Evolutionary conservation across 1,140 invertebrate species (phyloP).

Genomic region (Drosophila saltans): DNA sequence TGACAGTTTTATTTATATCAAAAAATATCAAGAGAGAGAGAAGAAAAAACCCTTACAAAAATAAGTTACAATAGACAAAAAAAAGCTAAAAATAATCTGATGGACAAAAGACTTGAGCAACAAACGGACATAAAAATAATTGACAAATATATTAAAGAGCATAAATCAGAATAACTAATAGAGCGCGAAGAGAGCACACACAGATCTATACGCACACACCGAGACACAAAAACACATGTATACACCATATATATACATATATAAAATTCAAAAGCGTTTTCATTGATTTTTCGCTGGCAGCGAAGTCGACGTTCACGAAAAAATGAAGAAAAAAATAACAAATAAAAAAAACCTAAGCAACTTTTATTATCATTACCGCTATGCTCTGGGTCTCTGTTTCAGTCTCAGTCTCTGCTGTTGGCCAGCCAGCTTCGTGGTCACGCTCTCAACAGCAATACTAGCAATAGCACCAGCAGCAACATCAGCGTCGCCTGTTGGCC

Average conservation of each 20-base stretch:
- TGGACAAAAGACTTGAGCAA: conserved; percentile 65
- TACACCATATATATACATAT: conserved; percentile 15
- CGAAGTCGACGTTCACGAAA: conserved; percentile 31
- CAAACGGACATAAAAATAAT: conserved; percentile 72
- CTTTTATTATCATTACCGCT: conserved; percentile 81
- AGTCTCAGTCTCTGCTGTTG: conserved; percentile 35
- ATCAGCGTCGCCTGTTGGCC: conserved; percentile 62
- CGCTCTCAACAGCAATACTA: conserved; percentile 56
- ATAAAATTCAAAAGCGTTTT: conserved; percentile 55
- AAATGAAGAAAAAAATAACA: conserved; percentile 17
- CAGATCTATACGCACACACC: conserved; percentile 24
- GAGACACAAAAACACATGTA: conserved; percentile 7
- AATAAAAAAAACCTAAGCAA: conserved; percentile 40
- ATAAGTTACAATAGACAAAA: conserved; percentile 19
- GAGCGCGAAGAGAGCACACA: conserved; percentile 61
- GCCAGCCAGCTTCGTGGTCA: conserved; percentile 70
- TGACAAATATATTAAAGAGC: conserved; percentile 80
- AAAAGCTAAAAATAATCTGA: conserved; percentile 57
- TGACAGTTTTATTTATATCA: conserved; percentile 64
- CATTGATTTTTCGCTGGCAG: conserved; percentile 62
- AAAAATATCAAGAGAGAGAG: conserved; percentile 18
- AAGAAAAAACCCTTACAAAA: conserved; percentile 43
- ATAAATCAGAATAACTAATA: conserved; percentile 75
- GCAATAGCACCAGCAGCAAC: conserved; percentile 27
- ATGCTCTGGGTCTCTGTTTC: conserved; percentile 45